phyloP scores from a whole-genome alignment of 2,797 vertebrate species.

The Gastrophryne carolinensis region DNA sequence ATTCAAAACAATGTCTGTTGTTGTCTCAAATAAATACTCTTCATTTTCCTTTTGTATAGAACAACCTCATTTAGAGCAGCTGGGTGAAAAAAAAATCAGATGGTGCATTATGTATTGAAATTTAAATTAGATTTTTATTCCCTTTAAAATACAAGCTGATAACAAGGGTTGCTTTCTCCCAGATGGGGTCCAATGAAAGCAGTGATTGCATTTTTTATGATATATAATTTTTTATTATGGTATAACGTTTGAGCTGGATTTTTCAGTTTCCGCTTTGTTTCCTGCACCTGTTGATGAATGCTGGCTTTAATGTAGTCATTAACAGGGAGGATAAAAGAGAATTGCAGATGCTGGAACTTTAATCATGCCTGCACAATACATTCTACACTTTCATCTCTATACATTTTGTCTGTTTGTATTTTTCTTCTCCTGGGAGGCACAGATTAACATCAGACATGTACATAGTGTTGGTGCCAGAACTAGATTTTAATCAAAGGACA shows the following conservation, averaged over 20 bases:
- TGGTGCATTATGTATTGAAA: slow-evolving; percentile 61
- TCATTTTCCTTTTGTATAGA: slow-evolving; percentile 20
- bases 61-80: slow-evolving; percentile 53
- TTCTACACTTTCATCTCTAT: slow-evolving; percentile 43
- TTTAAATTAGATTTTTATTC: slow-evolving; percentile 63
- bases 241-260: slow-evolving; percentile 26
- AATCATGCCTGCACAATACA: slow-evolving; percentile 15
- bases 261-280: slow-evolving; percentile 41
- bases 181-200: slow-evolving; percentile 57
- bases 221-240: slow-evolving; percentile 43
- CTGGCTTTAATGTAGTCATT: slow-evolving; percentile 40
- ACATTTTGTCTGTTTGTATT: slow-evolving; percentile 42
- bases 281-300: slow-evolving; percentile 50
- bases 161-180: slow-evolving; percentile 57
- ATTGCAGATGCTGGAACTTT: slow-evolving; percentile 41
- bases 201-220: slow-evolving; percentile 42
- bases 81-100: slow-evolving; percentile 63
- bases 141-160: slow-evolving; percentile 48
- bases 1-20: neutral
- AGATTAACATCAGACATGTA: slow-evolving; percentile 35
- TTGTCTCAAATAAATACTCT: neutral
- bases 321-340: slow-evolving; percentile 44
- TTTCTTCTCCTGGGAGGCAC: neutral
- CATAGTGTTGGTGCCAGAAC: neutral
- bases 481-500: slow-evolving; percentile 23